Percentiles rank a stretch among this genome's conserved stretches.
Conservation (phyloP, 1,140 invertebrate genomes). For the Idris sp. region DNA sequence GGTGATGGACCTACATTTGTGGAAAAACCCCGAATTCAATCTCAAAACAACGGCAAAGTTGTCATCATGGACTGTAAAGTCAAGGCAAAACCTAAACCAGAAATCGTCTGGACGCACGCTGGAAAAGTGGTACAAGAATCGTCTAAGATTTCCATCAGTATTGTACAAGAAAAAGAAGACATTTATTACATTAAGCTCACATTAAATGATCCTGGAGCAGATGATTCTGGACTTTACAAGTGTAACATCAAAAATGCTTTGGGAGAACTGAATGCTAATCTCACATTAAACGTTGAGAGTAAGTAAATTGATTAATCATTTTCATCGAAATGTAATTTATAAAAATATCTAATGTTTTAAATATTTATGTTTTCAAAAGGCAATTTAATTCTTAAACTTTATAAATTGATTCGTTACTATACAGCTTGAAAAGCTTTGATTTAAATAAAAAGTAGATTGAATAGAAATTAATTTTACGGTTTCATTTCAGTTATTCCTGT, state of each 20-base stretch:
- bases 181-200: conserved; percentile 94
- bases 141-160: conserved; percentile 86
- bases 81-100: conserved; percentile 94
- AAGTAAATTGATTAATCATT: no score
- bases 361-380: no score
- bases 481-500: conserved; percentile 93
- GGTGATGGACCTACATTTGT: conserved; percentile 98
- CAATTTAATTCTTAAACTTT: no score
- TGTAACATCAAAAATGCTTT: conserved; percentile 97
- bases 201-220: conserved; percentile 93
- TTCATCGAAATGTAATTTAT: no score
- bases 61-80: conserved; percentile 99
- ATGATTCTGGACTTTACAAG: conserved; percentile 98
- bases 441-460: no score
- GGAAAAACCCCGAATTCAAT: conserved; percentile 96
- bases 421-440: no score
- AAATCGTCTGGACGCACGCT: conserved; percentile 94
- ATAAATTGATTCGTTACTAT: no score
- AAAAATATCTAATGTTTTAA: no score
- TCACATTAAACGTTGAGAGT: conserved; percentile 99
- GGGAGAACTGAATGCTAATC: conserved; percentile 97
- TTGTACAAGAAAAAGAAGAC: conserved; percentile 87
- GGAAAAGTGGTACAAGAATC: conserved; percentile 87
- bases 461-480: no score
- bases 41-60: conserved; percentile 95